Percentiles rank a stretch among this genome's conserved stretches.
Evolutionary conservation across 1,140 invertebrate genomes (phyloP).

Genomic region (Camponotus floridanus): DNA sequence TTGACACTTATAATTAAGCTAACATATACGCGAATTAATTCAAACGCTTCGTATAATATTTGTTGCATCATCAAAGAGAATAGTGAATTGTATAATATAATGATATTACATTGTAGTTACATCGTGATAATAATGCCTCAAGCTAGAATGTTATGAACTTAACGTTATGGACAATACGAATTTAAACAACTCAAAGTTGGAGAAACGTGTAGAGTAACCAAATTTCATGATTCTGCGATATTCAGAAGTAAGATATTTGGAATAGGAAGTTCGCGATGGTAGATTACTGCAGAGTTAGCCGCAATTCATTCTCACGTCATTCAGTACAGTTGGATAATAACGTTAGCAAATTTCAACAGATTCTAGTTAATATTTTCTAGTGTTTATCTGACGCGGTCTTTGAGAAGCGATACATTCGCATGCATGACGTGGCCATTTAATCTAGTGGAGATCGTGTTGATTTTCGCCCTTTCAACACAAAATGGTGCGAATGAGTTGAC

Average conservation of each 20-base stretch:
- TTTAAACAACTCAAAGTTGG: conserved; percentile 10
- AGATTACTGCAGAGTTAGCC: conserved; percentile 41
- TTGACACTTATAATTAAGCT: conserved; percentile 29
- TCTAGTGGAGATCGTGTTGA: conserved; percentile 77
- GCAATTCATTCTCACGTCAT: conserved; percentile 31
- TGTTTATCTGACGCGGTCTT: conserved; percentile 79
- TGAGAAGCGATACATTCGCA: conserved; percentile 75
- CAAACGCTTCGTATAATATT: conserved; percentile 9
- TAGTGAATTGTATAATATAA: neutral
- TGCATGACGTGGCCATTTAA: conserved; percentile 82
- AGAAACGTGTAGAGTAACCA: neutral
- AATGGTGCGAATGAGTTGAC: conserved; percentile 22
- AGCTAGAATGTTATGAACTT: conserved; percentile 19
- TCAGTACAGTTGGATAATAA: neutral
- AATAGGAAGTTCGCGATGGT: conserved; percentile 33
- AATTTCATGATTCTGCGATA: neutral
- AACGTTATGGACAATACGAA: neutral
- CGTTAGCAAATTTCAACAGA: conserved; percentile 45
- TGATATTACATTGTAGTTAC: neutral
- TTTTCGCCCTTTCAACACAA: conserved; percentile 74
- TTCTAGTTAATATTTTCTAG: conserved; percentile 68
- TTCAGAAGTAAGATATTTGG: conserved; percentile 19
- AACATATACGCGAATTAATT: conserved; percentile 24
- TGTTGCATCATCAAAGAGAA: neutral
- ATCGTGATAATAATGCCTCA: conserved; percentile 7